Conservation (phyloP, 2,888 invertebrate genomes). For the Luperina testacea region DNA sequence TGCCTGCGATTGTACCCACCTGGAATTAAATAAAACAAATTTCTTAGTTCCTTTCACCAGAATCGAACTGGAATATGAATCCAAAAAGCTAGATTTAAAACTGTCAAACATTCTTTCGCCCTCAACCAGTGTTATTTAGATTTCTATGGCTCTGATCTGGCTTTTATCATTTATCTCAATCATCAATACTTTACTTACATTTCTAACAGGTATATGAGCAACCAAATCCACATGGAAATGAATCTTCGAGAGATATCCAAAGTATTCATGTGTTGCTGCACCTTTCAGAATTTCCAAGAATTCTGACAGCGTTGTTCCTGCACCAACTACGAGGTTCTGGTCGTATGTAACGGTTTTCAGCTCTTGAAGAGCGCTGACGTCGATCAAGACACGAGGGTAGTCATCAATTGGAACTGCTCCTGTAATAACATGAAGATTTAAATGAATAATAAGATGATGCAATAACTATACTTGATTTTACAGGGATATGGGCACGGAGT, state of each 20-base stretch:
- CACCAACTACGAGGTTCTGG: conserved; percentile 89
- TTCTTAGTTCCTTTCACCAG: no score
- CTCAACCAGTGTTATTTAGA: not conserved
- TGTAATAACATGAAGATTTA: conserved; percentile 53
- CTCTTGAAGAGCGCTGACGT: conserved; percentile 90
- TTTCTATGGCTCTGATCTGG: no score
- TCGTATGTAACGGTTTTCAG: conserved; percentile 83
- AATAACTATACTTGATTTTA: not conserved
- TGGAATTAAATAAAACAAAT: conserved; percentile 67
- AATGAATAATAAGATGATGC: not conserved
- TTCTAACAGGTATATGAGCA: conserved; percentile 93
- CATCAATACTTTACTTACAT: conserved; percentile 86
- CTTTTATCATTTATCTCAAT: not conserved
- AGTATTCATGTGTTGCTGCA: conserved; percentile 79
- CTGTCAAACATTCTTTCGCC: not conserved
- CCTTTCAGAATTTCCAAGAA: conserved; percentile 85
- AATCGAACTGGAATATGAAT: no score
- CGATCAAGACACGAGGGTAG: conserved; percentile 88
- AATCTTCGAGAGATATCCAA: conserved; percentile 90
- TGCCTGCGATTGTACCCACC: conserved; percentile 93
- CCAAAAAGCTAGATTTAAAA: not conserved
- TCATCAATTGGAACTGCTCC: conserved; percentile 81
- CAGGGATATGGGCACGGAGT: not conserved
- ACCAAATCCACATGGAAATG: conserved; percentile 91
- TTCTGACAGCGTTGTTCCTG: conserved; percentile 88